These are phyloP conservation scores for Rhadina sibilatrix DNA, from an alignment of 2,113 vertebrate species.

Conservation along the genomic window DNA sequence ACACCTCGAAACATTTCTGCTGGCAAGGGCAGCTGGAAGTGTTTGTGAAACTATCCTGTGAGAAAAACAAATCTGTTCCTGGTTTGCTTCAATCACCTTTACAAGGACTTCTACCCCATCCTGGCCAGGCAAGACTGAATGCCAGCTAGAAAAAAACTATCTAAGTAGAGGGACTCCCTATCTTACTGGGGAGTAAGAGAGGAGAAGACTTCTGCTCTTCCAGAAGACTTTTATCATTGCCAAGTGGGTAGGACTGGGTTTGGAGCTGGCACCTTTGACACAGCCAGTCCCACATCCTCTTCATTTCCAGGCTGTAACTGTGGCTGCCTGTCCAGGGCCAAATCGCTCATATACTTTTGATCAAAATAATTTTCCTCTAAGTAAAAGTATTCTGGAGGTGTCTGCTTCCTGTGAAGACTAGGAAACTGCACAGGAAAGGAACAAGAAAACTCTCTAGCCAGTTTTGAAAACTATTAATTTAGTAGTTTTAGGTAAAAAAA, in stretches of 20 bases:
- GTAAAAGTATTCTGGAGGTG: not conserved
- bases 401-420: not conserved
- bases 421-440: not conserved
- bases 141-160: not conserved
- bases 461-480: not conserved
- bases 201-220: not conserved
- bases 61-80: not conserved
- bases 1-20: not conserved
- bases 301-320: not conserved
- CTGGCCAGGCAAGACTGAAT: not conserved
- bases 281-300: accelerated
- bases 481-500: not conserved
- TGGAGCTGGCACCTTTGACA: not conserved
- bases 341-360: accelerated
- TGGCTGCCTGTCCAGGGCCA: not conserved
- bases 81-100: not conserved
- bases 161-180: no score
- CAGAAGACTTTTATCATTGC: not conserved
- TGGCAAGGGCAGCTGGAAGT: not conserved
- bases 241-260: not conserved
- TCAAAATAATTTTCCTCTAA: not conserved
- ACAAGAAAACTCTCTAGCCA: not conserved
- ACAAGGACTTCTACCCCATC: not conserved
- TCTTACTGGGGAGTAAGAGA: not conserved
- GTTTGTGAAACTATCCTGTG: not conserved